Evolutionary conservation across 2,113 vertebrate species (phyloP), one percentile per base, ranked within the genome.

Genomic region (Scopus umbretta): DNA sequence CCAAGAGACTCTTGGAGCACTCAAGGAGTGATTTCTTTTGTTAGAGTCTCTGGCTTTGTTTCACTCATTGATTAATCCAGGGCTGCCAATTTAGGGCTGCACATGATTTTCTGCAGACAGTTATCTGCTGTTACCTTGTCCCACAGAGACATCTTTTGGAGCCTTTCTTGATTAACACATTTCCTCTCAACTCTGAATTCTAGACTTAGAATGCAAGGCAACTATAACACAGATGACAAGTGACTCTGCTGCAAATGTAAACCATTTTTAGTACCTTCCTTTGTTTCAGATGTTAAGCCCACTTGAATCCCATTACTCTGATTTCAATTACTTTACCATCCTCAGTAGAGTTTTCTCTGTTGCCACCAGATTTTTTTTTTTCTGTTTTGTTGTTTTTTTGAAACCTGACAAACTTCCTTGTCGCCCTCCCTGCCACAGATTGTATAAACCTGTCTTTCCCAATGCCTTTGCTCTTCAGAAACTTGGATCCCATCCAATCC

Each of bases 401-500:
- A 5, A 66, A 49, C 3, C 21, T 34, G 47, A 26, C 10, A 7
- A 13, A 16, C 29, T 40, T 71, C 73, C 38, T 55, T 4, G 0
- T 34, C 38, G 9, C 27, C 38, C 43, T 78, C 74, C 27, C 49
- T n/a, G 40, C 23, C 26, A 1, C 43, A 12, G 75, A 55, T 17
- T 22, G 52, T 40, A 36, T 36, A 80, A 13, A 90, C 29, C 43
- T 38, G 18, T 34, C 84, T 75, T 78, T 59, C 21, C 83, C 36
- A 22, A 13, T 17, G 73, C 63, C 45, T 18, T 30, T 45, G 61
- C 94, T 38, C 38, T 65, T 75, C 93, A 67, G 78, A 82, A 70
- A 38, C 67, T 36, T 67, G 63, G 97, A 80, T 86, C 70, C 82
- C 8, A 43, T 92, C 95, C 97, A 96, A n/a, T 10, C 63, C 96